These are phyloP conservation scores for Trichoplusia ni DNA, from an alignment of 1,140 invertebrate species.

Conservation along the genomic window DNA sequence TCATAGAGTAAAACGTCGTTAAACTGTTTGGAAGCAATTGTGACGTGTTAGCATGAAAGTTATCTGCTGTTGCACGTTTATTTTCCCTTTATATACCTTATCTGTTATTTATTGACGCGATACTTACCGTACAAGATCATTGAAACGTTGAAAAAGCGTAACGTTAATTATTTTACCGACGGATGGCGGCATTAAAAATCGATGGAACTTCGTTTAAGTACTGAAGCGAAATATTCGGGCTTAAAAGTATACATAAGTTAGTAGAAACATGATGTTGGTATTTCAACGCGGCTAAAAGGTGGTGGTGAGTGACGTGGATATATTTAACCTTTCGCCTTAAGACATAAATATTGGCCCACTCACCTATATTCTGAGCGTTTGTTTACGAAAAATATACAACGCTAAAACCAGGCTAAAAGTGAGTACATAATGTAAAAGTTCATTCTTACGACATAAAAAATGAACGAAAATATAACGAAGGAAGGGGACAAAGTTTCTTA, in stretches of 20 bases:
- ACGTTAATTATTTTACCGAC: too few relatives aligned
- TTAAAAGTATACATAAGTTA: too few relatives aligned
- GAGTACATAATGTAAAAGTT: constrained; percentile 6
- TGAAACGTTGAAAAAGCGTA: not conserved
- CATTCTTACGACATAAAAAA: constrained; percentile 4
- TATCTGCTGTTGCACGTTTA: constrained; percentile 4
- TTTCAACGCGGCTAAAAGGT: too few relatives aligned
- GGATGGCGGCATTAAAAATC: too few relatives aligned
- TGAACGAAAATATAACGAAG: constrained; percentile 19
- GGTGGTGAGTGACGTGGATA: not conserved
- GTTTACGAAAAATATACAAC: not conserved
- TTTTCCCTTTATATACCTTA: constrained; percentile 1
- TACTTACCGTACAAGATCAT: not conserved
- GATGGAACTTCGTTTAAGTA: too few relatives aligned
- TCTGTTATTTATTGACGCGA: not conserved
- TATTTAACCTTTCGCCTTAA: not conserved
- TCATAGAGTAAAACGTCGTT: constrained; percentile 2
- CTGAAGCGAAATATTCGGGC: too few relatives aligned
- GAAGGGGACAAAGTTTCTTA: constrained; percentile 23
- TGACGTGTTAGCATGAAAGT: too few relatives aligned
- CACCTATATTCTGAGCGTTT: not conserved
- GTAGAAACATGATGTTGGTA: too few relatives aligned
- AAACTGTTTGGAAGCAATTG: not conserved
- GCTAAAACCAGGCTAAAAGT: not conserved
- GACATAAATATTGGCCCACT: too few relatives aligned